phyloP scores from a whole-genome alignment of 2,113 vertebrate genomes.

The Hippoglossus stenolepis region DNA sequence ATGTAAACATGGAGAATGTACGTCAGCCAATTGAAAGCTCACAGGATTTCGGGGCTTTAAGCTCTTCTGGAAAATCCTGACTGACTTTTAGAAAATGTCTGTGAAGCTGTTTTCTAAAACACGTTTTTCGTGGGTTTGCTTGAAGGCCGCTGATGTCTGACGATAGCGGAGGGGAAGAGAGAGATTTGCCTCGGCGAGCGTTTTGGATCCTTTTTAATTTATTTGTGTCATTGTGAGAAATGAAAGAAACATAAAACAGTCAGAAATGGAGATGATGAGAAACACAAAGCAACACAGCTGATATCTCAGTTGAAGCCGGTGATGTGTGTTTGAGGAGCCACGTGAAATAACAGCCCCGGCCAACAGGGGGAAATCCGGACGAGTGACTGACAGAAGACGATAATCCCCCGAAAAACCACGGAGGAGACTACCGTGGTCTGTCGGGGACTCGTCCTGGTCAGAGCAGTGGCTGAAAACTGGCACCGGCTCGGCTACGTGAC shows the following conservation, averaged over 20 bases:
- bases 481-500: constrained; percentile 47
- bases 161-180: constrained; percentile 1
- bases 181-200: constrained; percentile 59
- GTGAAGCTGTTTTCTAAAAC: too few species aligned
- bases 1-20: background rate
- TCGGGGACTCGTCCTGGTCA: constrained; percentile 68
- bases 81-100: constrained; percentile 40
- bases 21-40: constrained; percentile 45
- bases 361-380: constrained; percentile 55
- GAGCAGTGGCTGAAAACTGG: constrained; percentile 61
- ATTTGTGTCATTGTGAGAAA: constrained; percentile 54
- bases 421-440: constrained; percentile 70
- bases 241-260: constrained; percentile 30
- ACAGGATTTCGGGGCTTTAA: constrained; percentile 48
- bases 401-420: constrained; percentile 60
- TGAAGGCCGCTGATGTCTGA: constrained; percentile 20
- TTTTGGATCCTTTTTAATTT: constrained; percentile 58
- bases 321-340: constrained; percentile 48
- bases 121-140: constrained; percentile 26
- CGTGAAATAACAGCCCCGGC: constrained; percentile 59
- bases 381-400: constrained; percentile 76
- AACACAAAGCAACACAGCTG: constrained; percentile 43
- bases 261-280: constrained; percentile 46
- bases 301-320: constrained; percentile 26
- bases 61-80: constrained; percentile 48